A percentile compares a stretch with the other conserved stretches of the same genome.
Conservation (phyloP, 2,888 invertebrate genomes). For the Diplazon laetatorius region DNA sequence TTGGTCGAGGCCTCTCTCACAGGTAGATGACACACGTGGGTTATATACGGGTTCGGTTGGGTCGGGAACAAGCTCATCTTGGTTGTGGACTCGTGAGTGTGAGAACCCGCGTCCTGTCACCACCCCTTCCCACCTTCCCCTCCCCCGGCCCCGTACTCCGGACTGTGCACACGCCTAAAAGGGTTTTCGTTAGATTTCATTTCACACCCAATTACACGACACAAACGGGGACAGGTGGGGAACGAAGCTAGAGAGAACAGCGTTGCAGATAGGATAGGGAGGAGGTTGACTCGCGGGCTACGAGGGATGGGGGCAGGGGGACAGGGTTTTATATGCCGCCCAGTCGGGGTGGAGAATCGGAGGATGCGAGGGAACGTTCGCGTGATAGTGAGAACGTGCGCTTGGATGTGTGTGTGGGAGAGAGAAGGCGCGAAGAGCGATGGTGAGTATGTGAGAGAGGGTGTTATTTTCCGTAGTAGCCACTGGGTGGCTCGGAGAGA, state of each 20-base stretch:
- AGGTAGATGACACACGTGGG: neutral
- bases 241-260: slow-evolving; percentile 42
- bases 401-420: neutral
- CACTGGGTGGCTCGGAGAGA: slow-evolving; percentile 48
- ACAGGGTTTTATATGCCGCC: too few species aligned
- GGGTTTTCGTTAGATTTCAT: slow-evolving; percentile 83
- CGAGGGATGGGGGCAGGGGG: slow-evolving; percentile 16
- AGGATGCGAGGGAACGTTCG: slow-evolving; percentile 54
- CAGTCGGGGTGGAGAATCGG: slow-evolving; percentile 36
- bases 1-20: neutral
- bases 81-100: slow-evolving; percentile 47
- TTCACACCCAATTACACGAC: slow-evolving; percentile 82
- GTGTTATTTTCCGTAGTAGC: slow-evolving; percentile 35
- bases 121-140: too few species aligned
- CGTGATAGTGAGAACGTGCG: slow-evolving; percentile 34
- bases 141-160: slow-evolving; percentile 27
- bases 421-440: slow-evolving; percentile 24
- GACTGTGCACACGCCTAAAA: slow-evolving; percentile 82
- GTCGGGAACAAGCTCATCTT: neutral
- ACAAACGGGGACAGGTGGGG: slow-evolving; percentile 71
- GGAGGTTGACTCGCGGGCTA: slow-evolving; percentile 46
- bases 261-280: slow-evolving; percentile 12
- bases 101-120: slow-evolving; percentile 65
- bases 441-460: slow-evolving; percentile 38
- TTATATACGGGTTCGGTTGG: too few species aligned